These are phyloP conservation scores for Leptosomus discolor DNA, from an alignment of 2,113 vertebrate species.

Conservation along the genomic window DNA sequence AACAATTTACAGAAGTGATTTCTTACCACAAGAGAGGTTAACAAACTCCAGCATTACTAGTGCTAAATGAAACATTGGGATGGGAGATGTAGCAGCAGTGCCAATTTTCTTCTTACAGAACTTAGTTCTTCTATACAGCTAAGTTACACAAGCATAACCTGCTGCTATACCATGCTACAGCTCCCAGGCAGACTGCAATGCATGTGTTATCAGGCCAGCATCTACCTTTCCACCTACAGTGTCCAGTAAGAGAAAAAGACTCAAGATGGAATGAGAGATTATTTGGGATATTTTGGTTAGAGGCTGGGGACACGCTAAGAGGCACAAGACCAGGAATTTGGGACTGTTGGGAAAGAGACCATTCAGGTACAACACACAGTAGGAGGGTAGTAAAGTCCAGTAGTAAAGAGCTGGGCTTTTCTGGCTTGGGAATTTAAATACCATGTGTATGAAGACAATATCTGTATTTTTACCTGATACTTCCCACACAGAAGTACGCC, in stretches of 20 bases:
- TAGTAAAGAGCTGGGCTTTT: not conserved
- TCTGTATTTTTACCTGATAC: not conserved
- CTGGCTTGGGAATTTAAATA: not conserved
- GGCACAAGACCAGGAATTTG: not conserved
- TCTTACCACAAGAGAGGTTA: not conserved
- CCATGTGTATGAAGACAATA: accelerated
- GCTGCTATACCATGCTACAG: not conserved
- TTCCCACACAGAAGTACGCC: not conserved
- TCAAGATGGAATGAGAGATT: not conserved
- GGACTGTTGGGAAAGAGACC: not conserved
- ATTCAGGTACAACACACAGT: not conserved
- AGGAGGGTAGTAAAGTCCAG: not conserved
- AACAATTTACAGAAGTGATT: not conserved
- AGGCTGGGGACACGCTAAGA: not conserved
- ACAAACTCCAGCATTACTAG: not conserved
- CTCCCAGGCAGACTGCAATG: not conserved
- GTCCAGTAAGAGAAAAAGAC: not conserved
- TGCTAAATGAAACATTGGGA: not conserved
- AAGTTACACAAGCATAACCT: not conserved
- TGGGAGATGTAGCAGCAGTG: not conserved
- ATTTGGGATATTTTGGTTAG: not conserved
- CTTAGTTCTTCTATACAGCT: not conserved
- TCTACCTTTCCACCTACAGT: not conserved
- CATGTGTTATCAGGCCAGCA: not conserved
- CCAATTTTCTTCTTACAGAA: not conserved